phyloP scores from a whole-genome alignment of 2,888 invertebrate genomes.

The Eugnorisma glareosa region DNA sequence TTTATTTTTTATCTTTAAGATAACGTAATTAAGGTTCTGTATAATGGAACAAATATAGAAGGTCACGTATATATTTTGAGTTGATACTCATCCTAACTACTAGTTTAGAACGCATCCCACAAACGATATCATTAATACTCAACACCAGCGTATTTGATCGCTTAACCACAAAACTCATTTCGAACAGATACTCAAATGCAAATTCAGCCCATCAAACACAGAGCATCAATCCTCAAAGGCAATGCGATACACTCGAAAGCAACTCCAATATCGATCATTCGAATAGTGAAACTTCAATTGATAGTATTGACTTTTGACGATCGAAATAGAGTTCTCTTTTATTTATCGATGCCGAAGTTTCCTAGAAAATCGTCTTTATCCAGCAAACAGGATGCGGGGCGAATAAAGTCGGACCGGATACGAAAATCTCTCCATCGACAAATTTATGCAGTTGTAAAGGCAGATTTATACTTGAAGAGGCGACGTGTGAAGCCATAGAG shows the following conservation, averaged over 20 bases:
- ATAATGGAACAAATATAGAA: neutral
- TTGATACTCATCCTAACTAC: neutral
- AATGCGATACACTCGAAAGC: constrained; percentile 48
- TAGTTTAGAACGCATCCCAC: neutral
- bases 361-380: constrained; percentile 76
- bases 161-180: constrained; percentile 53
- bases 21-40: too few species aligned
- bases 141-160: constrained; percentile 32
- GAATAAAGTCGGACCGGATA: constrained; percentile 85
- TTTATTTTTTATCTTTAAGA: neutral
- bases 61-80: neutral
- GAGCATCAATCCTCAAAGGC: constrained; percentile 50
- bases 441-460: constrained; percentile 89
- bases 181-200: constrained; percentile 42
- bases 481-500: constrained; percentile 80
- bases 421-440: constrained; percentile 87
- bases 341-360: constrained; percentile 71
- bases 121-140: constrained; percentile 31
- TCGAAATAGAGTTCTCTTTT: constrained; percentile 65
- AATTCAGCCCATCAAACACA: constrained; percentile 45
- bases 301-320: constrained; percentile 67
- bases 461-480: constrained; percentile 85
- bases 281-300: constrained; percentile 60
- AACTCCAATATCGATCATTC: constrained; percentile 59
- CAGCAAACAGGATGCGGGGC: constrained; percentile 81